Evolutionary conservation across 2,113 vertebrate genomes (phyloP).

Genomic region (Tetrax tetrax): DNA sequence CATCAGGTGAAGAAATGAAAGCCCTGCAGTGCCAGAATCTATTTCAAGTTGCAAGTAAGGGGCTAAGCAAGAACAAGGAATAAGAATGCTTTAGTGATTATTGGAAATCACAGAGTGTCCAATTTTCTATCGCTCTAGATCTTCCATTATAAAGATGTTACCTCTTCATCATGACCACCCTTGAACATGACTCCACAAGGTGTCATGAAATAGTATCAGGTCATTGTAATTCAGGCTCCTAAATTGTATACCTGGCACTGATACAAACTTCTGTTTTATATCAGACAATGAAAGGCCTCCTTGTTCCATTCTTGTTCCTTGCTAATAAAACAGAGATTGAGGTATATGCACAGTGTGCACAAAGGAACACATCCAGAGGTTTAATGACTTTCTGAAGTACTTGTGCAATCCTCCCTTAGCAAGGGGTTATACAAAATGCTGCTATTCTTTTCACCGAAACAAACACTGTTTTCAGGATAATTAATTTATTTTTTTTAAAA

Average conservation of each 20-base stretch:
- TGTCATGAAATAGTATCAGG: neutral
- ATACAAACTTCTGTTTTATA: neutral
- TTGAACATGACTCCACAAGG: neutral
- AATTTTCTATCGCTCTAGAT: neutral
- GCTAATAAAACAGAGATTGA: neutral
- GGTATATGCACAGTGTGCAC: neutral
- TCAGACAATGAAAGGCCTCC: neutral
- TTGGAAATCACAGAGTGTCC: neutral
- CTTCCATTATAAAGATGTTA: neutral
- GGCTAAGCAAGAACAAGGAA: neutral
- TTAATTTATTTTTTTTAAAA: neutral
- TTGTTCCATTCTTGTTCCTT: neutral
- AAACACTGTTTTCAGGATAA: slow-evolving; percentile 5
- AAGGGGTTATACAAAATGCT: neutral
- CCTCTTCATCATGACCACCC: neutral
- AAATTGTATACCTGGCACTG: neutral
- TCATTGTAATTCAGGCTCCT: neutral
- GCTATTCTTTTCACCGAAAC: neutral
- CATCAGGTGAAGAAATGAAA: neutral
- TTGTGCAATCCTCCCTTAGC: neutral
- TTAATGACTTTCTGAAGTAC: slow-evolving; percentile 8
- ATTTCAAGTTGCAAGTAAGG: neutral
- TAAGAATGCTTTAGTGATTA: neutral
- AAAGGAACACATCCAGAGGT: neutral
- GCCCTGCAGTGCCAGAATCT: neutral